phyloP scores from a whole-genome alignment of 2,888 invertebrate genomes.

The Bibio marci region DNA sequence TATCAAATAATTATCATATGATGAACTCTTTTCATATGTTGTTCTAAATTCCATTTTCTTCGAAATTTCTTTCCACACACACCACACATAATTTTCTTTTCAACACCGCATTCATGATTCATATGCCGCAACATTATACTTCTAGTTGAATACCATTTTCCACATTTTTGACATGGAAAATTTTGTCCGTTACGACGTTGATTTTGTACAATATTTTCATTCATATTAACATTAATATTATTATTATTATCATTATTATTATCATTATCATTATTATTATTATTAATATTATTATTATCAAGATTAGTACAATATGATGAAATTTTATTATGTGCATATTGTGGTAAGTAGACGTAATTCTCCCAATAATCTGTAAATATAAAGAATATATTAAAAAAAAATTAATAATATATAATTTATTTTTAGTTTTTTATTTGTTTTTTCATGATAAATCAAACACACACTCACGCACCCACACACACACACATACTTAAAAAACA shows the following conservation, averaged over 20 bases:
- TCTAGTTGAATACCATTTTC: conserved; percentile 15
- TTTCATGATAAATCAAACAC: no score
- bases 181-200: conserved; percentile 7
- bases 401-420: no score
- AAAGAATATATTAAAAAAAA: no score
- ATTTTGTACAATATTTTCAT: conserved; percentile 7
- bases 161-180: conserved; percentile 14
- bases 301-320: no score
- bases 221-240: no score
- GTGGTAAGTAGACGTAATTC: conserved; percentile 13
- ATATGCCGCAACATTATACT: conserved; percentile 16
- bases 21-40: conserved; percentile 32
- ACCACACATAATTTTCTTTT: conserved; percentile 25
- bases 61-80: conserved; percentile 26
- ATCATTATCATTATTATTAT: no score
- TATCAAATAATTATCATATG: no score
- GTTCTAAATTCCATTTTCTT: conserved; percentile 33
- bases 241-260: no score
- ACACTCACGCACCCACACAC: no score
- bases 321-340: conserved; percentile 12
- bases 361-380: conserved; percentile 15
- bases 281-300: no score
- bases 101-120: conserved; percentile 22
- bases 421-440: no score
- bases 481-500: no score